phyloP scores from a whole-genome alignment of 2,113 vertebrate genomes.

The Cheilinus undulatus region DNA sequence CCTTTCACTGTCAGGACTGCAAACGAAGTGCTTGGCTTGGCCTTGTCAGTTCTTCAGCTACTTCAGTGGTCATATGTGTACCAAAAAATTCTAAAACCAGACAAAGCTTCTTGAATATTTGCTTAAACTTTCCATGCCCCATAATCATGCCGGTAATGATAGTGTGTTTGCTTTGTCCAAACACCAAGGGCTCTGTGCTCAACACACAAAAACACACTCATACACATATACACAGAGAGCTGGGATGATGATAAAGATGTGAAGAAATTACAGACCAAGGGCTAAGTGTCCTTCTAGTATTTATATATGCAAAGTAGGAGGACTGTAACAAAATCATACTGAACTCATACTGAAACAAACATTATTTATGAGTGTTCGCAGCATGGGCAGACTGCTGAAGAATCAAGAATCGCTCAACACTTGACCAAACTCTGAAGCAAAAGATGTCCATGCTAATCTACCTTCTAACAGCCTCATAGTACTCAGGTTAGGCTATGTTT shows the following conservation, averaged over 20 bases:
- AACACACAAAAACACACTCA: conserved; percentile 56
- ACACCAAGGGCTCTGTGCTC: conserved; percentile 67
- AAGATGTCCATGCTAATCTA: conserved; percentile 4
- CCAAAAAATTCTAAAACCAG: conserved; percentile 78
- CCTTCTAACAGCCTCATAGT: neutral
- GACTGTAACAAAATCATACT: conserved; percentile 36
- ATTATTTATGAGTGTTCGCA: conserved; percentile 23
- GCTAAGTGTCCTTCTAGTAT: conserved; percentile 33
- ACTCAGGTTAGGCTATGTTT: conserved; percentile 30
- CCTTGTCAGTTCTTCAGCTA: conserved; percentile 60
- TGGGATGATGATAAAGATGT: conserved; percentile 53
- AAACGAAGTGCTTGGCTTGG: conserved; percentile 62
- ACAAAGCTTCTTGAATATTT: conserved; percentile 79
- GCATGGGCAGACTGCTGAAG: neutral
- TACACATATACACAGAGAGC: conserved; percentile 21
- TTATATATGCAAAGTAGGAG: conserved; percentile 36
- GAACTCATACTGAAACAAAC: conserved; percentile 18
- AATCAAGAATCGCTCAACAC: neutral
- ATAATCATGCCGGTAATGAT: conserved; percentile 82
- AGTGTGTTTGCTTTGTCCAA: conserved; percentile 76
- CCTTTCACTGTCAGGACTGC: conserved; percentile 66
- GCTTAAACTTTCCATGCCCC: conserved; percentile 78
- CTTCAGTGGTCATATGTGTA: conserved; percentile 68
- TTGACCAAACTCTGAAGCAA: neutral
- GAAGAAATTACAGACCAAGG: conserved; percentile 66